A percentile compares a stretch with the other conserved stretches of the same genome.
These are phyloP conservation scores for Anarrhichthys ocellatus DNA, from an alignment of 2,113 vertebrate genomes.

Conservation along the genomic window DNA sequence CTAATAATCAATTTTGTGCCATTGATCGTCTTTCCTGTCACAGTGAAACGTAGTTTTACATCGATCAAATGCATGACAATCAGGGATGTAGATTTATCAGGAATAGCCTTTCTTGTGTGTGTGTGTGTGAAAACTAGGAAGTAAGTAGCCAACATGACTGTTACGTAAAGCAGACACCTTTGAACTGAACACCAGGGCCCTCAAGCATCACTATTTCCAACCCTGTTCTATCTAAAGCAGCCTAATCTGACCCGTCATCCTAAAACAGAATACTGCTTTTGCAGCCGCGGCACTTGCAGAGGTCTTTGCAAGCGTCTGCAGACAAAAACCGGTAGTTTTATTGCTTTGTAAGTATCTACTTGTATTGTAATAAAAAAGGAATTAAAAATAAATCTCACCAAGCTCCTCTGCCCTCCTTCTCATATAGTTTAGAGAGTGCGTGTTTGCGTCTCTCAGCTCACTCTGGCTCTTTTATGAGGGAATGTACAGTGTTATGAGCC, in stretches of 20 bases:
- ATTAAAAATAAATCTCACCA: slow-evolving; percentile 59
- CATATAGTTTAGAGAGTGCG: slow-evolving; percentile 16
- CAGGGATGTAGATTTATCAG: not conserved
- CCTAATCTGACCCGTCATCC: slow-evolving; percentile 32
- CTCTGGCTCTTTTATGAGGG: slow-evolving; percentile 31
- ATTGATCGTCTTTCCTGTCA: slow-evolving; percentile 10
- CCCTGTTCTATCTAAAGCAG: slow-evolving; percentile 40
- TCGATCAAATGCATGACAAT: slow-evolving; percentile 16
- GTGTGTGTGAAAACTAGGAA: slow-evolving; percentile 2
- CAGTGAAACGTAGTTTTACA: not conserved
- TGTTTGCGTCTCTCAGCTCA: slow-evolving; percentile 6
- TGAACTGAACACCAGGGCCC: slow-evolving; percentile 33
- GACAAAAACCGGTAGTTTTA: slow-evolving; percentile 37
- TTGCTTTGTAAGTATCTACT: slow-evolving; percentile 49
- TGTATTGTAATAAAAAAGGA: slow-evolving; percentile 63
- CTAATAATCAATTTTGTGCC: slow-evolving; percentile 29
- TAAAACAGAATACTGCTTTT: slow-evolving; percentile 58
- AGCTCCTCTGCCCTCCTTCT: slow-evolving; percentile 18
- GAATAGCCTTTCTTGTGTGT: slow-evolving; percentile 1
- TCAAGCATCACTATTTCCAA: slow-evolving; percentile 33
- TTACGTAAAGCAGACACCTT: slow-evolving; percentile 33
- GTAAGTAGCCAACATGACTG: not conserved
- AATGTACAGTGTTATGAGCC: slow-evolving; percentile 27
- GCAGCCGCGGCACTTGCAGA: slow-evolving; percentile 32
- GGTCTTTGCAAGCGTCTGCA: slow-evolving; percentile 35